Evolutionary conservation across 2,797 vertebrate species (phyloP).

Genomic region (Dermochelys coriacea): DNA sequence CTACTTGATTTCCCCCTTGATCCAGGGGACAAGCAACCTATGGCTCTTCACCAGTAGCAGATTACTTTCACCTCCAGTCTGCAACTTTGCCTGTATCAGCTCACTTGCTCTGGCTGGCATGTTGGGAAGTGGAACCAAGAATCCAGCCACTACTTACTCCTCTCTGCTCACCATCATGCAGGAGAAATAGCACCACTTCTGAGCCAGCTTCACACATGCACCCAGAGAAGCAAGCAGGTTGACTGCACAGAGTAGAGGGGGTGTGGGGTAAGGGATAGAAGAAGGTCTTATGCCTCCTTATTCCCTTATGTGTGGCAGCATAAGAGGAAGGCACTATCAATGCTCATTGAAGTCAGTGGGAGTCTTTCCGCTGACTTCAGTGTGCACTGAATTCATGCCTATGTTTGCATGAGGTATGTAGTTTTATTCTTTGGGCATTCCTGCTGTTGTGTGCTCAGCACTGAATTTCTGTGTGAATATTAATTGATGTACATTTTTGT

Average conservation of each 20-base stretch:
- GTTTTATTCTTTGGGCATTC: neutral
- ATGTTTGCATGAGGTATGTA: neutral
- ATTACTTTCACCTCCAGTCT: neutral
- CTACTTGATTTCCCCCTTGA: too few species aligned
- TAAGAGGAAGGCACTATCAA: neutral
- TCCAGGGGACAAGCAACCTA: too few species aligned
- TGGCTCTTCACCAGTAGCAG: neutral
- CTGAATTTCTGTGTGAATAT: neutral
- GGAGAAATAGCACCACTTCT: neutral
- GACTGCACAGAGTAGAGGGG: neutral
- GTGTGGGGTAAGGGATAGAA: too few species aligned
- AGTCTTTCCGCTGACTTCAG: neutral
- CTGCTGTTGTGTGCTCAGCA: neutral
- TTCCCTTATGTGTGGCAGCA: neutral
- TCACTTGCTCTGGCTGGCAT: rapidly evolving
- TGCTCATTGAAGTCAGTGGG: neutral
- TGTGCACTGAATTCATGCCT: neutral
- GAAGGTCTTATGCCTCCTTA: neutral
- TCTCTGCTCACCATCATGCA: neutral
- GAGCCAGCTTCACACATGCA: neutral
- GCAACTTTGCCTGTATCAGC: neutral
- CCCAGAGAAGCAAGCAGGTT: neutral
- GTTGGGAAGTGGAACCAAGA: neutral
- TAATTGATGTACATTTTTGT: neutral
- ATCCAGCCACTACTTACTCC: neutral